phyloP scores from a whole-genome alignment of 2,888 invertebrate species.

The Timema cristinae region DNA sequence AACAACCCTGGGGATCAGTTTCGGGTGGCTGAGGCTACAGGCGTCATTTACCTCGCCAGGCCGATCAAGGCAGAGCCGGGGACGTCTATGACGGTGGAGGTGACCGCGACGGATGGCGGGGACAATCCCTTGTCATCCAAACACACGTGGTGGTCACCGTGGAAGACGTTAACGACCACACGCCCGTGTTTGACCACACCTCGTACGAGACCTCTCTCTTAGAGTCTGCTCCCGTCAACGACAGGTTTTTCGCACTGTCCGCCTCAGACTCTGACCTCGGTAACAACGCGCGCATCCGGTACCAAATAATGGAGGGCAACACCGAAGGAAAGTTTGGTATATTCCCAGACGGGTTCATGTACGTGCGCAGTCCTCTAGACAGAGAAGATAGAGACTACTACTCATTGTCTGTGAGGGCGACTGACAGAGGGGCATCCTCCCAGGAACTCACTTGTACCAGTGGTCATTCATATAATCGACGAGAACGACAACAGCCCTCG shows the following conservation, averaged over 20 bases:
- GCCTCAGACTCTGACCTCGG: slow-evolving; percentile 88
- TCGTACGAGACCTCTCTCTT: slow-evolving; percentile 88
- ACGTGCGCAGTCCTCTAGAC: slow-evolving; percentile 80
- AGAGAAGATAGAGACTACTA: slow-evolving; percentile 90
- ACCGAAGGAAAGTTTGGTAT: slow-evolving; percentile 83
- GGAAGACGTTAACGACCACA: slow-evolving; percentile 92
- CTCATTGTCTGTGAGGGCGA: slow-evolving; percentile 78
- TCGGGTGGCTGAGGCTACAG: slow-evolving; percentile 78
- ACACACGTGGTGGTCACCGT: slow-evolving; percentile 67
- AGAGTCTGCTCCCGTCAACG: slow-evolving; percentile 88
- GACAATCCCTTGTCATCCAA: slow-evolving; percentile 67
- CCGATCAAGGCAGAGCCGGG: slow-evolving; percentile 74
- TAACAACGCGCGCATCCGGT: slow-evolving; percentile 71
- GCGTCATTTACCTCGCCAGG: slow-evolving; percentile 81
- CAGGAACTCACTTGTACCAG: slow-evolving; percentile 79
- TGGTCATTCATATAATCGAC: slow-evolving; percentile 90
- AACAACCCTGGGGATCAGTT: slow-evolving; percentile 79
- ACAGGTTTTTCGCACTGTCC: slow-evolving; percentile 81
- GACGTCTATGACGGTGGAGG: slow-evolving; percentile 66
- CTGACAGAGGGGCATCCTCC: slow-evolving; percentile 74
- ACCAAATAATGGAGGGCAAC: slow-evolving; percentile 83
- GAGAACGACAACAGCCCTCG: slow-evolving; percentile 95
- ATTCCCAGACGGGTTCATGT: slow-evolving; percentile 91
- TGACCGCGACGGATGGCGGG: slow-evolving; percentile 83
- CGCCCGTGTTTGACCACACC: slow-evolving; percentile 87